These are phyloP conservation scores for Centropristis striata DNA, from an alignment of 2,113 vertebrate genomes.

Conservation along the genomic window DNA sequence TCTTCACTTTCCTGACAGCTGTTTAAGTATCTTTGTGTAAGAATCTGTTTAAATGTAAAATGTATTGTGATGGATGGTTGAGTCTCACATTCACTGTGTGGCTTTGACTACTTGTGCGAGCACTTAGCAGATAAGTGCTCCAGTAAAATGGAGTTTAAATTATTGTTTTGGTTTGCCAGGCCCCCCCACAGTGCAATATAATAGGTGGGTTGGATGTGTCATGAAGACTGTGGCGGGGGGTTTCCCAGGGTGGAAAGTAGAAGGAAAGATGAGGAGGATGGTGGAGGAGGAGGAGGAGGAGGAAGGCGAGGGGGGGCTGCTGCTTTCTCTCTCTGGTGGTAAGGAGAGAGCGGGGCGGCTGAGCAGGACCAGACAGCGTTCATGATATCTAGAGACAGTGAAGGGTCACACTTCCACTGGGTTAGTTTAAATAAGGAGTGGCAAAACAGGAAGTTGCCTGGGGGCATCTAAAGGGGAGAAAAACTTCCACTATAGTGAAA, in stretches of 20 bases:
- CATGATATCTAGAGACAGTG: slow-evolving; percentile 6
- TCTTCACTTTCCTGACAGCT: background rate
- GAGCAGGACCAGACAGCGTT: slow-evolving; percentile 19
- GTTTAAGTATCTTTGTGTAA: background rate
- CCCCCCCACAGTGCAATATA: slow-evolving; percentile 61
- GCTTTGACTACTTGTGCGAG: slow-evolving; percentile 54
- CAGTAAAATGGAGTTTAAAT: slow-evolving; percentile 62
- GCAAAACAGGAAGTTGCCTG: background rate
- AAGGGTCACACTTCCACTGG: slow-evolving; percentile 5
- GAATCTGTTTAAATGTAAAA: background rate
- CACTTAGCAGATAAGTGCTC: slow-evolving; percentile 52
- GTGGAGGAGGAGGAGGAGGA: background rate
- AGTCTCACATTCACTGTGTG: slow-evolving; percentile 29
- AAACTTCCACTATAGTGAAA: background rate
- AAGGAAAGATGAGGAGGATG: slow-evolving; percentile 73
- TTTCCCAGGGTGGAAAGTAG: slow-evolving; percentile 65
- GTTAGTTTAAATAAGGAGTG: background rate
- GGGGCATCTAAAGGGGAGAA: background rate
- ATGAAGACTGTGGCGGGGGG: slow-evolving; percentile 62
- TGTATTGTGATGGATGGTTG: background rate
- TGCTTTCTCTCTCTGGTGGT: slow-evolving; percentile 18
- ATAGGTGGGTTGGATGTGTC: slow-evolving; percentile 67
- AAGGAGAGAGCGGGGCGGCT: slow-evolving; percentile 12
- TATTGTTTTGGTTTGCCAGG: slow-evolving; percentile 65
- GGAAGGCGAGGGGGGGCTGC: too few species aligned